These are phyloP conservation scores for Pachypsylla venusta DNA, from an alignment of 1,140 invertebrate species.

Conservation along the genomic window DNA sequence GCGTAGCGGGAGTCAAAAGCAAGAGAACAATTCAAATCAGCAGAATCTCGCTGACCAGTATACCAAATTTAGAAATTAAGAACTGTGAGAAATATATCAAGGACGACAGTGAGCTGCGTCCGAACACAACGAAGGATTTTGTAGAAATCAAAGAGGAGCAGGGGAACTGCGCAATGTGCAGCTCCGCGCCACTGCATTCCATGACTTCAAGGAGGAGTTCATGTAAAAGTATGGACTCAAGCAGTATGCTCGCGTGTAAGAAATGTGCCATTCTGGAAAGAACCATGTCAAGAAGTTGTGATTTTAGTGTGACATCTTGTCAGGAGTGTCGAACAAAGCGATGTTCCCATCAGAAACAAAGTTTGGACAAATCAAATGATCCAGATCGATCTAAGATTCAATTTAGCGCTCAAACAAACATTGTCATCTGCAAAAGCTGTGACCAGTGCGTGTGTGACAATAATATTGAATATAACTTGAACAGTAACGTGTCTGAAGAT, in stretches of 20 bases:
- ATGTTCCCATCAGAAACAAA: background rate
- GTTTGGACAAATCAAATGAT: background rate
- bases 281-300: background rate
- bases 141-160: background rate
- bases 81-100: background rate
- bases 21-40: background rate
- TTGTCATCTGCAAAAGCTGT: constrained; percentile 10
- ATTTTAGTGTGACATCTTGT: background rate
- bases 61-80: background rate
- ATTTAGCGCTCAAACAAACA: background rate
- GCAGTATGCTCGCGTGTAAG: background rate
- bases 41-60: background rate
- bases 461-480: constrained; percentile 7
- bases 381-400: background rate
- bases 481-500: constrained; percentile 17
- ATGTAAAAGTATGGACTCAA: constrained; percentile 1
- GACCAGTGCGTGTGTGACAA: constrained; percentile 7
- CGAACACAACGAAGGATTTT: background rate
- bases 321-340: too few species aligned
- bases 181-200: background rate
- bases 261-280: background rate
- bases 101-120: too few species aligned
- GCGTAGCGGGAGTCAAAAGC: background rate
- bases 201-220: background rate
- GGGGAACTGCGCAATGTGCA: background rate